Evolutionary conservation across 2,797 vertebrate genomes (phyloP).

Genomic region (Aselliscus stoliczkanus): DNA sequence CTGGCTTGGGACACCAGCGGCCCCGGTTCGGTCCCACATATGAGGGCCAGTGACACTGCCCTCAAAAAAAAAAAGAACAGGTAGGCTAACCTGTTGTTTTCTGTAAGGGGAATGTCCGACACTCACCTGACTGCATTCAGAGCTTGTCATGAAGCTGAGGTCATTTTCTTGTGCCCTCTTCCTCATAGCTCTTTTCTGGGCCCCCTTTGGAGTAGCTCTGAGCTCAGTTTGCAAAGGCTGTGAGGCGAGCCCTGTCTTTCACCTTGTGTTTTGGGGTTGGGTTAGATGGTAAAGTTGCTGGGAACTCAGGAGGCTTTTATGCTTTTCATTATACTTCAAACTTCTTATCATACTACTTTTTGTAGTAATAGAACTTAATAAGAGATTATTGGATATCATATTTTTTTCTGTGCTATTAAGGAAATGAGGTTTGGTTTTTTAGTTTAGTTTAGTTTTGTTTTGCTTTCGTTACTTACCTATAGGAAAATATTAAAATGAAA

Average conservation of each 20-base stretch:
- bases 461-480: slow-evolving; percentile 4
- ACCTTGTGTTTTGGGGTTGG: neutral
- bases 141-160: neutral
- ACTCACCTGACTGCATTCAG: neutral
- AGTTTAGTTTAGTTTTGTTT: neutral
- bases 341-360: neutral
- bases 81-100: slow-evolving; percentile 72
- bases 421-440: neutral
- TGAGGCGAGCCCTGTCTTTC: neutral
- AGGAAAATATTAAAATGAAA: slow-evolving; percentile 20
- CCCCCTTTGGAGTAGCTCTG: neutral
- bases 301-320: neutral
- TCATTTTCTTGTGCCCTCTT: neutral
- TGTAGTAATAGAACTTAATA: neutral
- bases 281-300: neutral
- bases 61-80: no score
- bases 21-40: no score
- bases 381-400: neutral
- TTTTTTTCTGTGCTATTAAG: neutral
- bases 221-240: neutral
- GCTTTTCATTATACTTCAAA: slow-evolving; percentile 24
- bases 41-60: no score
- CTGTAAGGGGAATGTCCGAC: neutral
- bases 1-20: no score
- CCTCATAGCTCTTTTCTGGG: neutral